These are phyloP conservation scores for Heliconius ismenius DNA, from an alignment of 2,888 invertebrate species.

Conservation along the genomic window DNA sequence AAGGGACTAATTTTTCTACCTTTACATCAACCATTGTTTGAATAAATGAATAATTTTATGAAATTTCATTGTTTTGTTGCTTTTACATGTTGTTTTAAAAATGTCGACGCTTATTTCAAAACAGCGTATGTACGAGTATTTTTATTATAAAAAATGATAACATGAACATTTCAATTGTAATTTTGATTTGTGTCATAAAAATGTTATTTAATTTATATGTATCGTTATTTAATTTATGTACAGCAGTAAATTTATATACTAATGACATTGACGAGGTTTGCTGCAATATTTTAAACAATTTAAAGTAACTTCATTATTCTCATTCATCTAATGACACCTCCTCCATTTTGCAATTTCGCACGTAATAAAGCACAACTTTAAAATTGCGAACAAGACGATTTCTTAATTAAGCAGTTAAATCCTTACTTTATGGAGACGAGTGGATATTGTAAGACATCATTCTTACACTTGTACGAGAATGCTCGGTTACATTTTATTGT, in stretches of 20 bases:
- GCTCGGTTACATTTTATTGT: constrained; percentile 13
- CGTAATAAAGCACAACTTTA: constrained; percentile 41
- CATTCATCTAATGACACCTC: constrained; percentile 24
- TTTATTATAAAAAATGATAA: too few species aligned
- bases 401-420: constrained; percentile 50
- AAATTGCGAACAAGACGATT: constrained; percentile 49
- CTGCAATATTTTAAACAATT: neutral
- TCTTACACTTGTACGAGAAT: constrained; percentile 39
- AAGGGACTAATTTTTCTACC: too few species aligned
- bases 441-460: constrained; percentile 43
- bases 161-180: neutral
- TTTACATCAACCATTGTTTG: too few species aligned
- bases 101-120: too few species aligned
- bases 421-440: constrained; percentile 48
- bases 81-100: too few species aligned
- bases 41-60: too few species aligned
- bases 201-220: neutral
- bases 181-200: neutral
- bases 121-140: too few species aligned
- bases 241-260: neutral
- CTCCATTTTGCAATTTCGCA: constrained; percentile 38
- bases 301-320: neutral
- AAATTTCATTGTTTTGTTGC: too few species aligned
- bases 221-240: neutral
- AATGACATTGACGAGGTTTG: neutral